Evolutionary conservation across 2,113 vertebrate genomes (phyloP).

Genomic region (Cyanoderma ruficeps): DNA sequence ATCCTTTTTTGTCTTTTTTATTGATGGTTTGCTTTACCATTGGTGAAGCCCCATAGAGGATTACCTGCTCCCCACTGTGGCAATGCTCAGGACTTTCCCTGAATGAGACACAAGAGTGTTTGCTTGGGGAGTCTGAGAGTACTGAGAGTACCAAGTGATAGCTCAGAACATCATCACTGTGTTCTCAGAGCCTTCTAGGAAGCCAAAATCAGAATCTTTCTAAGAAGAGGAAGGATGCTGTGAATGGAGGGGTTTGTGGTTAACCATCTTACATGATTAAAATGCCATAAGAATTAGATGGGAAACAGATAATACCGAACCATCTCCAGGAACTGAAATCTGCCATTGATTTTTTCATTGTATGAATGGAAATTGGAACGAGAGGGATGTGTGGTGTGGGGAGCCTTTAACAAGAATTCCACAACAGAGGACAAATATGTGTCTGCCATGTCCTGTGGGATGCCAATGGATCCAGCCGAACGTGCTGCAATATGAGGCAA

Average conservation of each 20-base stretch:
- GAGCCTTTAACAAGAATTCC: not conserved
- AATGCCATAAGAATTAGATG: not conserved
- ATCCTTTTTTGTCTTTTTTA: not conserved
- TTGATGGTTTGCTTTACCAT: not conserved
- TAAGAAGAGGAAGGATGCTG: not conserved
- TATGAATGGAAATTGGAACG: not conserved
- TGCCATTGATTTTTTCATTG: not conserved
- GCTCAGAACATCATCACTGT: fast-evolving
- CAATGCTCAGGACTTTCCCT: not conserved
- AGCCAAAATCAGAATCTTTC: not conserved
- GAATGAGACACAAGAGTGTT: not conserved
- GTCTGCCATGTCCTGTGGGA: not conserved
- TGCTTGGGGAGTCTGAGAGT: not conserved
- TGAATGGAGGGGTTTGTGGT: not conserved
- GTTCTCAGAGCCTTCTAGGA: not conserved
- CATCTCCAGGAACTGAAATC: not conserved
- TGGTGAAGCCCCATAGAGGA: not conserved
- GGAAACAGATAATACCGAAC: not conserved
- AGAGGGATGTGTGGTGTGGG: not conserved
- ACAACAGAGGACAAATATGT: fast-evolving
- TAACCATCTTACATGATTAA: not conserved
- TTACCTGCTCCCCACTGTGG: not conserved
- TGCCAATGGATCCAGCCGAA: not conserved
- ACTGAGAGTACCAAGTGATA: not conserved
- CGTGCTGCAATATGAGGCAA: not conserved